Base-by-base conservation (phyloP, 2,113 vertebrate genomes). In the Zosterops pallidus region DNA sequence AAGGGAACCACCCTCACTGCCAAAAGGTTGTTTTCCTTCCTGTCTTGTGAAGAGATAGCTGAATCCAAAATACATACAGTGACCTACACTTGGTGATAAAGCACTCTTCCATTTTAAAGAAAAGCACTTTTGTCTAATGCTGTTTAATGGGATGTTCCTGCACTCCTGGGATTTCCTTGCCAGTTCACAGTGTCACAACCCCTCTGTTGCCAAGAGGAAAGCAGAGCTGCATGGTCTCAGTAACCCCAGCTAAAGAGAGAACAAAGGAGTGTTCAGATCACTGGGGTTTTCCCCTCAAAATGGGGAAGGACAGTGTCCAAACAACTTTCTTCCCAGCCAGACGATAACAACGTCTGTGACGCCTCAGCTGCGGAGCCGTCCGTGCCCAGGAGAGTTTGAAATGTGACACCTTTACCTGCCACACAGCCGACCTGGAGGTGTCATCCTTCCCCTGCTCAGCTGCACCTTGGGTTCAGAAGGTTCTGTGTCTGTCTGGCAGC, bases 131-230 rank as follows among this genome's bases (percentile, higher is more conserved):
- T 86, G 49, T 64, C 68, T 83, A 24, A 62, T 83, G 78, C 91
- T 91, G 84, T 93, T 82, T 87, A 35, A 62, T 57, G 86, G 90
- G 86, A 75, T 90, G 18, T 92, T 95, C 82, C 86, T 96, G 76
- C 78, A 47, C 79, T 74, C 28, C 86, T 89, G 84, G 70, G 83
- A 93, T 94, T 86, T 89, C 83, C 75, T 90, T 89, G 80, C 86
- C 60, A 31, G 25, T 52, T 71, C 57, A 41, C 87, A 5, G 65
- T 78, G 83, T 75, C 91, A 46, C 86, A 94, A 67, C 62, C 70
- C 2, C 1, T 11, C 71, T 89, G 84, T 26, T 86, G 76, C 47
- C 68, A 31, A 85, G 90, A 92, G 82, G 39, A 39, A 55, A 94
- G 94, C 95, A 67, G 62, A 89, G 92, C 75, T 94, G 74, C 12